Evolutionary conservation across 2,113 vertebrate species (phyloP).

Genomic region (Sylvicapra grimmia): DNA sequence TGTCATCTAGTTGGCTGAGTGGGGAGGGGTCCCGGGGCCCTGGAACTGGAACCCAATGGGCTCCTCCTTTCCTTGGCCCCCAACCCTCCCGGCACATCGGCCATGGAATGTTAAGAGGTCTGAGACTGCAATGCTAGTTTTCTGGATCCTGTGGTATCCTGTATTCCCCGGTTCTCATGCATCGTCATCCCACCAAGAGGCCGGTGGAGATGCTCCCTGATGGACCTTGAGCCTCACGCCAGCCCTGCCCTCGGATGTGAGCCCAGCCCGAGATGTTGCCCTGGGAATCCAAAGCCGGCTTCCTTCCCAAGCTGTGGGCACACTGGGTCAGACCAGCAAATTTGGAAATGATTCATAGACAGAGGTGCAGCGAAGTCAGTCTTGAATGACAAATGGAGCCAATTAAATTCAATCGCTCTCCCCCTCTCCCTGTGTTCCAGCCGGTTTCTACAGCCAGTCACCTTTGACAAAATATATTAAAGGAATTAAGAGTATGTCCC

Average conservation of each 20-base stretch:
- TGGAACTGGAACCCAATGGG: rapidly evolving
- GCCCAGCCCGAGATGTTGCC: not conserved
- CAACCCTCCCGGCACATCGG: not conserved
- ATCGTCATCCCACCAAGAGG: rapidly evolving
- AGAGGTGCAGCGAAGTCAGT: not conserved
- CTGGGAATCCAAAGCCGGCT: not conserved
- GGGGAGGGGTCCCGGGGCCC: not conserved
- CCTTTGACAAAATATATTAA: not conserved
- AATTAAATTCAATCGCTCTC: not conserved
- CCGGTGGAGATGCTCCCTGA: rapidly evolving
- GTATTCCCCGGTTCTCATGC: rapidly evolving
- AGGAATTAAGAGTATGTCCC: not conserved
- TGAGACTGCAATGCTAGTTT: rapidly evolving
- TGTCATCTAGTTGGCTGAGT: not conserved
- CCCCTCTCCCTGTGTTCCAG: rapidly evolving
- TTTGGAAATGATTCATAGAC: not conserved
- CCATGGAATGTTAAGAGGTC: rapidly evolving
- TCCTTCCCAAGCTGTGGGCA: not conserved
- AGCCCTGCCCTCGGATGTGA: too few species aligned
- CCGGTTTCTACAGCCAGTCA: not conserved
- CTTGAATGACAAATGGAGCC: not conserved
- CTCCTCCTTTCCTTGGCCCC: not conserved
- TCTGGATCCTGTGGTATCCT: not conserved
- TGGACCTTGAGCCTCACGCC: rapidly evolving
- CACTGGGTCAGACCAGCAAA: not conserved